Conservation (phyloP, 2,888 invertebrate species). For the Fragum whitleyi region DNA sequence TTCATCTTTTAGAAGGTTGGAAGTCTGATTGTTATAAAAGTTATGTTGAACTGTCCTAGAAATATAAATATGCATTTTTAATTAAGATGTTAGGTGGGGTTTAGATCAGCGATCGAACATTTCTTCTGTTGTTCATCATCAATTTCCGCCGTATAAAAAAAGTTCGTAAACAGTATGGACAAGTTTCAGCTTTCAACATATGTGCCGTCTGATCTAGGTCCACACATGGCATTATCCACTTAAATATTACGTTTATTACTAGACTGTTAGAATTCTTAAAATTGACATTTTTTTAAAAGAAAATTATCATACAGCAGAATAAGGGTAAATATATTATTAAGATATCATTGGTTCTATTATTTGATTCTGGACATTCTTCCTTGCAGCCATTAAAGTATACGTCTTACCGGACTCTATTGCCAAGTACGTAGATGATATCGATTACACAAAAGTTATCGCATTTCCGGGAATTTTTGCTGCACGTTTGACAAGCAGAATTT, state of each 20-base stretch:
- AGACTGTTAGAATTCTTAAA: too few relatives aligned
- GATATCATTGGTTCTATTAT: too few relatives aligned
- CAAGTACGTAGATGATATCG: neutral
- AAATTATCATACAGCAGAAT: too few relatives aligned
- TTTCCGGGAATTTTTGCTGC: slow-evolving; percentile 1
- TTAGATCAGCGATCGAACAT: neutral
- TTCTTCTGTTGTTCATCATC: neutral
- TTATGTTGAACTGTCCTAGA: neutral
- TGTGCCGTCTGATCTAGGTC: too few relatives aligned
- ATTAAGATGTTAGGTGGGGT: neutral
- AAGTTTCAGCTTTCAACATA: too few relatives aligned
- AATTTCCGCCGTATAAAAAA: neutral
- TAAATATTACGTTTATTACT: too few relatives aligned
- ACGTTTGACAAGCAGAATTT: neutral
- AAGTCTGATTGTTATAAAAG: neutral
- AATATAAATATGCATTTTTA: neutral
- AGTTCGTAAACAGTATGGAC: too few relatives aligned
- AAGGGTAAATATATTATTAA: too few relatives aligned
- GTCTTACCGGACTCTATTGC: neutral
- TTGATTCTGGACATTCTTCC: neutral
- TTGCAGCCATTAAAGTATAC: neutral
- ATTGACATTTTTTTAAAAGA: too few relatives aligned
- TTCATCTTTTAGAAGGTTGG: slow-evolving; percentile 8
- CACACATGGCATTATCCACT: too few relatives aligned
- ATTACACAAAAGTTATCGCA: neutral